Percentiles rank a stretch among this genome's conserved stretches.
Conservation (phyloP, 2,888 invertebrate species). For the Brassicogethes aeneus region DNA sequence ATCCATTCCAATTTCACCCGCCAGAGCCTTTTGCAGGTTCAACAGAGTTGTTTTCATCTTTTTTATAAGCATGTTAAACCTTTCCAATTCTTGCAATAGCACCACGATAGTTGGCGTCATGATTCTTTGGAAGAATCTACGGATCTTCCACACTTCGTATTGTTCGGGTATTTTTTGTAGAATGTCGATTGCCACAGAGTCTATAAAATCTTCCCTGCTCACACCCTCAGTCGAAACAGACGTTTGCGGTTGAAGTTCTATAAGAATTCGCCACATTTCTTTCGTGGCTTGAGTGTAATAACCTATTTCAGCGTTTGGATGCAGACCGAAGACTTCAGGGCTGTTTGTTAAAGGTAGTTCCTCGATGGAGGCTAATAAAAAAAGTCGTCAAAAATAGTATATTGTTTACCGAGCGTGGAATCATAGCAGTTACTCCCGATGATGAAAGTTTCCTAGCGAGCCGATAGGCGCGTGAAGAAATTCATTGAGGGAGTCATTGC, state of each 20-base stretch:
- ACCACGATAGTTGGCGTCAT: slow-evolving; percentile 81
- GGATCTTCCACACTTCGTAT: slow-evolving; percentile 74
- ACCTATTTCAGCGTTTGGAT: slow-evolving; percentile 92
- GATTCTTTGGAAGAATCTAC: slow-evolving; percentile 69
- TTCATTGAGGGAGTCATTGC: too few species aligned
- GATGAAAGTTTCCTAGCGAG: too few species aligned
- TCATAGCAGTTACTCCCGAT: too few species aligned
- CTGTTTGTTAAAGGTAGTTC: slow-evolving; percentile 73
- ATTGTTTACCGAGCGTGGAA: too few species aligned
- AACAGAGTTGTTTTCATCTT: slow-evolving; percentile 62
- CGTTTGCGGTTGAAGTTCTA: slow-evolving; percentile 84
- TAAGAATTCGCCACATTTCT: slow-evolving; percentile 78
- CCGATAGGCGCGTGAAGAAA: too few species aligned
- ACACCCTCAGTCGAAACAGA: slow-evolving; percentile 61
- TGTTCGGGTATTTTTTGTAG: slow-evolving; percentile 62
- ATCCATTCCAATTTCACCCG: slow-evolving; percentile 92
- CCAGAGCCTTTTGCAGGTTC: slow-evolving; percentile 72
- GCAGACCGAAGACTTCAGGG: slow-evolving; percentile 86
- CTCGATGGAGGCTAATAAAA: slow-evolving; percentile 62
- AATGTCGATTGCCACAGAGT: slow-evolving; percentile 69
- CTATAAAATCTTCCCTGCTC: slow-evolving; percentile 81
- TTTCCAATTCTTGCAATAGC: slow-evolving; percentile 78
- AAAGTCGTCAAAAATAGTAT: slow-evolving; percentile 2
- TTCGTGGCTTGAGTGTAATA: slow-evolving; percentile 83
- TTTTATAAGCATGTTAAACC: slow-evolving; percentile 71